Base-by-base conservation (phyloP, 2,113 vertebrate genomes). In the Thamnophis sirtalis region DNA sequence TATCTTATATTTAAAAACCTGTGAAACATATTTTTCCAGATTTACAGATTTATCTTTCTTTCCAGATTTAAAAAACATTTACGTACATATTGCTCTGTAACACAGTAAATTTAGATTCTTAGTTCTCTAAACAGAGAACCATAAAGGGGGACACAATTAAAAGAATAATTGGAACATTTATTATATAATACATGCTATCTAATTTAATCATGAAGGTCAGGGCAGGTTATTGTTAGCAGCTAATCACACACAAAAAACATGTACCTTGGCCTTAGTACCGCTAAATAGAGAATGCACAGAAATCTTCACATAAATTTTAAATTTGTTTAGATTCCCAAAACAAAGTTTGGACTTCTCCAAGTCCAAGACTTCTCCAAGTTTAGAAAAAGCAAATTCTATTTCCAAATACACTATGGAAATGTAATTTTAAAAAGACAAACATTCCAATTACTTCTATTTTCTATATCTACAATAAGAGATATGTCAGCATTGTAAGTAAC, bases 181-280 rank as follows among this genome's bases (percentile, higher is more conserved):
- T 63, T 26, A 85, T 48, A 93, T 91, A 87, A 89, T 94, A 92
- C 90, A 90, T 93, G 0, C 17, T 10, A 87, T 80, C 90, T 93
- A 19, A 93, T 33, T 90, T 73, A 89, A 80, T 28, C 9, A 87
- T 38, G 19, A 38, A 73, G n/a, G 55, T 51, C 55, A 24, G 1
- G 22, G 21, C 4, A 9, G 19, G 88, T 17, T 88, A 68, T 13
- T 2, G 13, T 0, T 50, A 50, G 28, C 2, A 43, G 49, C 9
- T 0, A 0, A 55, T 48, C 11, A 88, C 43, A 43, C 38, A 49
- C 5, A 84, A 86, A 56, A 49, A 49, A 9, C 4, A 8, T 5
- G 22, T 22, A 58, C 4, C 88, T 9, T 33, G 22, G 13, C 38
- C 28, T 33, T 33, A 50, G 28, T 5, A 87, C 2, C 33, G 38